Evolutionary conservation across 2,113 vertebrate genomes (phyloP), one percentile per base, ranked within the genome.

Genomic region (Anser cygnoides): DNA sequence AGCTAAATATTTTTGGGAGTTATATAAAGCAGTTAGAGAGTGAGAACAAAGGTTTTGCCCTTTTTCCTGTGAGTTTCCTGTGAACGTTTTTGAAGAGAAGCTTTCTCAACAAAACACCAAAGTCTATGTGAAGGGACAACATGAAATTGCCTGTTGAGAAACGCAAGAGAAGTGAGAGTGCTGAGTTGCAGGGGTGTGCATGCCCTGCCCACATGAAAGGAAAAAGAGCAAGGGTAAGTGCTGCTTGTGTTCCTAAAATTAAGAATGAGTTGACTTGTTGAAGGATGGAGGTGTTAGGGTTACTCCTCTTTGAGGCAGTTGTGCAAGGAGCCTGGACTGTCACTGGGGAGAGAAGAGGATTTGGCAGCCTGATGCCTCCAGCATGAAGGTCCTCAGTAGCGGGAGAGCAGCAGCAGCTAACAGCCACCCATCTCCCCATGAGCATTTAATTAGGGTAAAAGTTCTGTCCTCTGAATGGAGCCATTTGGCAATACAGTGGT

Each of bases 401-500:
- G 70, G 59, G 18, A 85, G 10, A 62, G 31, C 16, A 92, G 72
- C 70, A 94, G 31, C 17, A 35, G 29, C 23, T 3, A 43, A 33
- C 15, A 63, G 63, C 20, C 62, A 37, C 23, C 55, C 23, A 10
- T 17, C 13, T 8, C 26, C 29, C 26, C 14, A 9, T 2, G 9
- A 55, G 29, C 8, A 2, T 22, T 54, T 22, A 59, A 79, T 61
- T 65, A 54, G 68, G 23, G 50, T 54, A 65, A 46, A 63, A 71
- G 5, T 2, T 9, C 25, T 15, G 25, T 31, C 57, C 12, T 62
- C 21, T 35, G 9, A 10, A 16, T 0, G 22, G 49, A 52, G 23
- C 33, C 28, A 3, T 67, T 55, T 55, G 61, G 65, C 52, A 59
- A 16, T 9, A 4, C 5, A 7, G 7, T 2, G 4, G 0, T 49